phyloP scores from a whole-genome alignment of 1,140 invertebrate species.

The Drosophila nannoptera region DNA sequence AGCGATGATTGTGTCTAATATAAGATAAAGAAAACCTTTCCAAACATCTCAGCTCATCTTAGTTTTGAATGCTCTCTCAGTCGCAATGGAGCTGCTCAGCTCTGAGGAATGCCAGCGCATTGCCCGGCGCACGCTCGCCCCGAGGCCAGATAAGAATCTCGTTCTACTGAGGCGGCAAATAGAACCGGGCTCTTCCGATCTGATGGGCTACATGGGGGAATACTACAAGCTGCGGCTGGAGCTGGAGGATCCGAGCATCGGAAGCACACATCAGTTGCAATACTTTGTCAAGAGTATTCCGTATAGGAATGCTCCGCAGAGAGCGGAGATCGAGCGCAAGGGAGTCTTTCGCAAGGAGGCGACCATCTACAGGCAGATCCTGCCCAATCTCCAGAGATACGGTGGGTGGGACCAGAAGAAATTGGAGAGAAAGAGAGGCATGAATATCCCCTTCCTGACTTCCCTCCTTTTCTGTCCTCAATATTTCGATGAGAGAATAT shows the following conservation, averaged over 20 bases:
- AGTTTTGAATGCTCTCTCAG: background rate
- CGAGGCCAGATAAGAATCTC: conserved; percentile 23
- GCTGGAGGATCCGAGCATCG: conserved; percentile 7
- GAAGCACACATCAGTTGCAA: conserved; percentile 22
- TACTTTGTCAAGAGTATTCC: conserved; percentile 71
- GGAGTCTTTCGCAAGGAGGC: conserved; percentile 64
- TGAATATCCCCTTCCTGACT: no score
- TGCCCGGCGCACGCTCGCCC: conserved; percentile 31
- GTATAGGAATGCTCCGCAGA: conserved; percentile 49
- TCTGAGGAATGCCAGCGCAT: conserved; percentile 50
- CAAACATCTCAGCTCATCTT: background rate
- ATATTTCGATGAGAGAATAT: no score
- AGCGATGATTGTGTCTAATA: no score
- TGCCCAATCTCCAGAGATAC: conserved; percentile 67
- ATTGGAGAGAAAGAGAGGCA: no score
- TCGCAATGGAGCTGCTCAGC: conserved; percentile 47
- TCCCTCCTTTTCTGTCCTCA: no score
- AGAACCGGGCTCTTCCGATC: conserved; percentile 43
- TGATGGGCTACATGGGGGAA: conserved; percentile 72
- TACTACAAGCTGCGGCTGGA: conserved; percentile 61
- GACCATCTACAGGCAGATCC: conserved; percentile 45
- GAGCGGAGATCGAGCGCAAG: conserved; percentile 67
- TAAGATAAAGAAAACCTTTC: no score
- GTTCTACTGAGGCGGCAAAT: conserved; percentile 34
- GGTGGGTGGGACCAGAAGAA: conserved; percentile 28